phyloP scores from a whole-genome alignment of 2,797 vertebrate species.

The Limosa lapponica region DNA sequence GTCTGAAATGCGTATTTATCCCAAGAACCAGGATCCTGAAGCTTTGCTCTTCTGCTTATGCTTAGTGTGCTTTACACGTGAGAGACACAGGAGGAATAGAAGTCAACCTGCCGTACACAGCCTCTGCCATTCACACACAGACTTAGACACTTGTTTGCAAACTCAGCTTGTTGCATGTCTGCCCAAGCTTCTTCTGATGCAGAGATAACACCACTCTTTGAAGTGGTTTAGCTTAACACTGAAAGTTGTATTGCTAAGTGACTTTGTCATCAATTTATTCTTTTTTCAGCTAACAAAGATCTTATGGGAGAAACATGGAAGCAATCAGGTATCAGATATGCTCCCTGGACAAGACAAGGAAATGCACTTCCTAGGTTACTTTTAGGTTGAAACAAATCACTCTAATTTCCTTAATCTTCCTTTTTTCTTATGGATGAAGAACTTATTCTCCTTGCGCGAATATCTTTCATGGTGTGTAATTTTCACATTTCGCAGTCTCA shows the following conservation, averaged over 20 bases:
- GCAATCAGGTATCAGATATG: neutral
- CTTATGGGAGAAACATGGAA: neutral
- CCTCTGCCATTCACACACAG: neutral
- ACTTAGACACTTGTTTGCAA: neutral
- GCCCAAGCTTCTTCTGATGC: neutral
- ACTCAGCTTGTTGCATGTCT: neutral
- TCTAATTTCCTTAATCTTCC: neutral
- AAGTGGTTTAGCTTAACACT: neutral
- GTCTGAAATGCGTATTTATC: neutral
- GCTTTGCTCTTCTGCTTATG: neutral
- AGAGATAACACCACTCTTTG: neutral
- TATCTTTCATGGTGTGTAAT: neutral
- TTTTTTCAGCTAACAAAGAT: neutral
- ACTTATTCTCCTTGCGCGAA: neutral
- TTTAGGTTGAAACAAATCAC: neutral
- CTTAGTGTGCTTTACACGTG: neutral
- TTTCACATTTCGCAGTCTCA: neutral
- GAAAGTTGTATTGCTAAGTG: neutral
- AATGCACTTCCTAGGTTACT: neutral
- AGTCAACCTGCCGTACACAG: neutral
- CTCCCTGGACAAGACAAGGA: neutral
- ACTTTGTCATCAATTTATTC: neutral
- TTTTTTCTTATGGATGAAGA: neutral
- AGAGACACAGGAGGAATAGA: neutral
- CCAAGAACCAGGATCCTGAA: neutral